phyloP scores from a whole-genome alignment of 2,113 vertebrate genomes.

The Onychostoma macrolepis region DNA sequence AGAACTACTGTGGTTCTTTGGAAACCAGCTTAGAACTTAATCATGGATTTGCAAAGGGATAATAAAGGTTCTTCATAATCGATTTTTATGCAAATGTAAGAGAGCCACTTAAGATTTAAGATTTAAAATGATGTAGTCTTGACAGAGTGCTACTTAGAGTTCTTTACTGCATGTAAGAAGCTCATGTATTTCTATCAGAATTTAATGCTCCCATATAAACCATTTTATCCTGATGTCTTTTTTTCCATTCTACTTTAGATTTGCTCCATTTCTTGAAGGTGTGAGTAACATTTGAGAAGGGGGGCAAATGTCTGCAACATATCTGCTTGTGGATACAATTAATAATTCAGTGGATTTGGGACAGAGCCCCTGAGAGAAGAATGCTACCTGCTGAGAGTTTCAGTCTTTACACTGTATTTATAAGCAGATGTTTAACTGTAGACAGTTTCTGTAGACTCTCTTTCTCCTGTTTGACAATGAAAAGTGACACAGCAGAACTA shows the following conservation, averaged over 20 bases:
- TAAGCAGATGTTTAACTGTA: not conserved
- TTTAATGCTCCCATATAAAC: not conserved
- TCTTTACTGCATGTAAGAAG: not conserved
- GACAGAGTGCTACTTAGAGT: conserved; percentile 1
- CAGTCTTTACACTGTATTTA: not conserved
- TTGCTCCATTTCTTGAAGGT: conserved; percentile 19
- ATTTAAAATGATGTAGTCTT: not conserved
- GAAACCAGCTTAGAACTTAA: not conserved
- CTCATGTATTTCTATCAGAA: conserved; percentile 4
- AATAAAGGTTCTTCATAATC: conserved; percentile 14
- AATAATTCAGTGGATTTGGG: conserved; percentile 50
- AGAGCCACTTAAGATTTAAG: not conserved
- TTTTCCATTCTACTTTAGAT: not conserved
- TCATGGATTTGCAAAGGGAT: conserved; percentile 4
- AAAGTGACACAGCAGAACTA: conserved; percentile 6
- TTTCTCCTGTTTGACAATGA: not conserved
- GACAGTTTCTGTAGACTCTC: not conserved
- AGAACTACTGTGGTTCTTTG: not conserved
- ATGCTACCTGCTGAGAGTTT: conserved; percentile 27
- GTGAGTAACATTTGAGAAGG: conserved; percentile 12
- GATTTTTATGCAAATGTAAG: conserved; percentile 20
- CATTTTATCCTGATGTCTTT: not conserved
- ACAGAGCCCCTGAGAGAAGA: conserved; percentile 35
- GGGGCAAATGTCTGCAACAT: conserved; percentile 19
- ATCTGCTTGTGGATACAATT: conserved; percentile 44